Conservation (phyloP, 2,888 invertebrate species). For the Griposia aprilina region DNA sequence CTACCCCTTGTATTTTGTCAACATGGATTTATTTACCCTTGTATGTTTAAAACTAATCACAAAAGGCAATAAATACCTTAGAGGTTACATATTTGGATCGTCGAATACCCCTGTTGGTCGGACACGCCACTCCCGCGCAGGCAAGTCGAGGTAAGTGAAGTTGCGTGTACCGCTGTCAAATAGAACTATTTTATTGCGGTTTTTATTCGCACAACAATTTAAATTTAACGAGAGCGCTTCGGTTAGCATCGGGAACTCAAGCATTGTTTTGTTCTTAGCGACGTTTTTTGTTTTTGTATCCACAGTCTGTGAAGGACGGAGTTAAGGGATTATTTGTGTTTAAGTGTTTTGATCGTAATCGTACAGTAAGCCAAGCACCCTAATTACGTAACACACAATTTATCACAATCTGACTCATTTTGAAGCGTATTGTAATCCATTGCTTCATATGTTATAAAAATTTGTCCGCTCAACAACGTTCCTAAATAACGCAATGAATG, state of each 20-base stretch:
- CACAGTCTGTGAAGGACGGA: conserved; percentile 7
- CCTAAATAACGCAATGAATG: too few relatives aligned
- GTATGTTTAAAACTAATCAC: conserved; percentile 60
- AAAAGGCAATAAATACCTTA: conserved; percentile 73
- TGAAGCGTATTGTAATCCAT: too few relatives aligned
- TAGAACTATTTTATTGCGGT: conserved; percentile 85
- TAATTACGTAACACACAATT: too few relatives aligned
- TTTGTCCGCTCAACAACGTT: too few relatives aligned
- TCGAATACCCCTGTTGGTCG: conserved; percentile 76
- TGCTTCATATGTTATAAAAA: too few relatives aligned
- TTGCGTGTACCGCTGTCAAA: conserved; percentile 87
- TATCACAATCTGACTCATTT: too few relatives aligned
- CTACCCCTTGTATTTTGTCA: conserved; percentile 56
- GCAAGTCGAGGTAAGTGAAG: conserved; percentile 89
- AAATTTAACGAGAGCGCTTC: conserved; percentile 78
- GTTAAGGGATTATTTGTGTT: conserved; percentile 15
- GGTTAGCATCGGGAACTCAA: conserved; percentile 72
- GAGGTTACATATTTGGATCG: conserved; percentile 76
- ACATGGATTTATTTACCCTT: conserved; percentile 52
- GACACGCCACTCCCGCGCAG: conserved; percentile 82
- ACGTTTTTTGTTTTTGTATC: conserved; percentile 53
- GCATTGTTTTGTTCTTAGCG: conserved; percentile 59
- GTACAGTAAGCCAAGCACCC: too few relatives aligned
- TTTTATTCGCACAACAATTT: conserved; percentile 80
- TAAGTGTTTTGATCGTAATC: neutral